Percentiles rank a stretch among this genome's conserved stretches.
phyloP scores from a whole-genome alignment of 2,113 vertebrate genomes.

The Thymallus thymallus region DNA sequence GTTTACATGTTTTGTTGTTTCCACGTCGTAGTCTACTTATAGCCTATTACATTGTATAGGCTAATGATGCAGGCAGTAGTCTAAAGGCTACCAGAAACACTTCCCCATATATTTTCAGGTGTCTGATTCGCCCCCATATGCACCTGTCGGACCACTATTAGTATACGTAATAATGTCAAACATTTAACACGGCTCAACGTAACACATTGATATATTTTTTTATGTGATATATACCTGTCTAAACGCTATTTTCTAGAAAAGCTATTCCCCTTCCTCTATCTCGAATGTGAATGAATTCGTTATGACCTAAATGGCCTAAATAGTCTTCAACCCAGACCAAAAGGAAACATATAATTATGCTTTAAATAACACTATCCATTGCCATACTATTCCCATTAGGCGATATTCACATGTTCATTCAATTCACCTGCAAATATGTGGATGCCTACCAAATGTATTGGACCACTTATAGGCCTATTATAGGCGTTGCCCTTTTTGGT shows the following conservation, averaged over 20 bases:
- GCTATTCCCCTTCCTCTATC: background rate
- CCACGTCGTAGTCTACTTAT: background rate
- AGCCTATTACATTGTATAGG: background rate
- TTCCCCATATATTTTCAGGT: background rate
- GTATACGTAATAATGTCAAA: background rate
- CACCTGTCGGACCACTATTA: background rate
- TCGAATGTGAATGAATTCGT: background rate
- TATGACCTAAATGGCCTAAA: background rate
- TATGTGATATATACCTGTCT: background rate
- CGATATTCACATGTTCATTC: background rate
- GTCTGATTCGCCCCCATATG: background rate
- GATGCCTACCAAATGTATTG: too few relatives aligned
- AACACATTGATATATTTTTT: background rate
- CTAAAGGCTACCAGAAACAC: background rate
- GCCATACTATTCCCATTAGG: background rate
- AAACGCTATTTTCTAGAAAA: too few relatives aligned
- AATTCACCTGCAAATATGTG: too few relatives aligned
- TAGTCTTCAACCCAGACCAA: background rate
- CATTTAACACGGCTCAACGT: background rate
- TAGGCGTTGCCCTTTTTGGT: too few relatives aligned
- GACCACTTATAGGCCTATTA: too few relatives aligned
- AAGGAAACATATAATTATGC: background rate
- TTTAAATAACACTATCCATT: background rate
- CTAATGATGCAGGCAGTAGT: background rate
- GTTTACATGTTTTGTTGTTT: background rate